phyloP scores from a whole-genome alignment of 2,888 invertebrate genomes.

The Lycocerus yunnanus region DNA sequence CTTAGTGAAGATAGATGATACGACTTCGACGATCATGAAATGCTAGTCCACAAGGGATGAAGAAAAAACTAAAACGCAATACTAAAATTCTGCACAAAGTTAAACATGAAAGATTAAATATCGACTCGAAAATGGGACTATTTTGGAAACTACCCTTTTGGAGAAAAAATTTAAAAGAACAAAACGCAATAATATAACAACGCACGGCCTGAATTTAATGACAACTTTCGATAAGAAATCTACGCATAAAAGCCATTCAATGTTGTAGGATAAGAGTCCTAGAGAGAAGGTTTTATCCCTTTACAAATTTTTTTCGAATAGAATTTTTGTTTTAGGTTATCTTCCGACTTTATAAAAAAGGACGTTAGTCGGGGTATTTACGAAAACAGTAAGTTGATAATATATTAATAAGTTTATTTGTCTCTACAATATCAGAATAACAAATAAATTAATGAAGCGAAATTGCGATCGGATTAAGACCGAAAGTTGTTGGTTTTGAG shows the following conservation, averaged over 20 bases:
- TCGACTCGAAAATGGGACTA: neutral
- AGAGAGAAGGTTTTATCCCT: neutral
- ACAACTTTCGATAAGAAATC: slow-evolving; percentile 3
- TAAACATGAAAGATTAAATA: neutral
- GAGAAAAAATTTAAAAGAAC: neutral
- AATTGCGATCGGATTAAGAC: neutral
- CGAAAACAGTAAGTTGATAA: neutral
- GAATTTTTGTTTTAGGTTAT: neutral
- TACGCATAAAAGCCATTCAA: neutral
- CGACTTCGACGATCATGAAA: slow-evolving; percentile 18
- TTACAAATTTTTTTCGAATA: neutral
- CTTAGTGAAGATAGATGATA: slow-evolving; percentile 20
- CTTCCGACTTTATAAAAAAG: neutral
- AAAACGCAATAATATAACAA: neutral
- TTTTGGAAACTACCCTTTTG: neutral
- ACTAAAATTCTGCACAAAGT: neutral
- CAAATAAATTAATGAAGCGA: neutral
- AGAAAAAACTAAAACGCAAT: neutral
- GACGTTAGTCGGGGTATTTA: neutral
- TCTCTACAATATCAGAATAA: neutral
- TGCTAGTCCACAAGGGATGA: neutral
- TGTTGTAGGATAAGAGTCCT: neutral
- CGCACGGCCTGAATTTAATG: neutral
- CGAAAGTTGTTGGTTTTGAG: neutral
- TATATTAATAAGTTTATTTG: neutral